Evolutionary conservation across 1,140 invertebrate species (phyloP).

Genomic region (Pachypsylla venusta): DNA sequence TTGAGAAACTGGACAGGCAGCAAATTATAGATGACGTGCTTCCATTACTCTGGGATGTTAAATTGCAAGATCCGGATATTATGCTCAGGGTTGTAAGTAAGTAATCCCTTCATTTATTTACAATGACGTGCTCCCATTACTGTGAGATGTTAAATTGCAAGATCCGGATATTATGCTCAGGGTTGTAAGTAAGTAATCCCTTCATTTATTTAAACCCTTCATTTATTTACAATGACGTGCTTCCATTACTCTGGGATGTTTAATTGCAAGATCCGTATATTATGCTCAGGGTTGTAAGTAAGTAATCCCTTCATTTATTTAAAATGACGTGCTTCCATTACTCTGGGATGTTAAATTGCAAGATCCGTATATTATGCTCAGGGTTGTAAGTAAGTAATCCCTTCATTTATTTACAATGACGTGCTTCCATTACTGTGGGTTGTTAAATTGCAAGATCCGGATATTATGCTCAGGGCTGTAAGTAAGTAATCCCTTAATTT

Average conservation of each 20-base stretch:
- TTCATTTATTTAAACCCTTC: too few species aligned
- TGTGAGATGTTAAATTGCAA: slow-evolving; percentile 70
- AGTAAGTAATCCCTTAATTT: slow-evolving; percentile 45
- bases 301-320: too few species aligned
- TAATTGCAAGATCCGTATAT: slow-evolving; percentile 71
- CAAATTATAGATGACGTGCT: slow-evolving; percentile 85
- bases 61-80: slow-evolving; percentile 70
- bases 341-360: slow-evolving; percentile 72
- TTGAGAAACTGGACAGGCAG: slow-evolving; percentile 69
- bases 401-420: too few species aligned
- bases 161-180: slow-evolving; percentile 66
- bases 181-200: slow-evolving; percentile 74
- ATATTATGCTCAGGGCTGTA: slow-evolving; percentile 59
- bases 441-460: slow-evolving; percentile 70
- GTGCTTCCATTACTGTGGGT: slow-evolving; percentile 80
- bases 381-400: slow-evolving; percentile 75
- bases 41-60: slow-evolving; percentile 74
- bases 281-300: slow-evolving; percentile 54
- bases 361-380: slow-evolving; percentile 63
- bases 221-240: too few species aligned
- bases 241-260: slow-evolving; percentile 78
- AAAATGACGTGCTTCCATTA: slow-evolving; percentile 80
- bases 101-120: too few species aligned
- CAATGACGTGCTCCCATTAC: slow-evolving; percentile 79
- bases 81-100: slow-evolving; percentile 66